These are phyloP conservation scores for Sphaerodactylus townsendi DNA, from an alignment of 2,113 vertebrate species.

Conservation along the genomic window DNA sequence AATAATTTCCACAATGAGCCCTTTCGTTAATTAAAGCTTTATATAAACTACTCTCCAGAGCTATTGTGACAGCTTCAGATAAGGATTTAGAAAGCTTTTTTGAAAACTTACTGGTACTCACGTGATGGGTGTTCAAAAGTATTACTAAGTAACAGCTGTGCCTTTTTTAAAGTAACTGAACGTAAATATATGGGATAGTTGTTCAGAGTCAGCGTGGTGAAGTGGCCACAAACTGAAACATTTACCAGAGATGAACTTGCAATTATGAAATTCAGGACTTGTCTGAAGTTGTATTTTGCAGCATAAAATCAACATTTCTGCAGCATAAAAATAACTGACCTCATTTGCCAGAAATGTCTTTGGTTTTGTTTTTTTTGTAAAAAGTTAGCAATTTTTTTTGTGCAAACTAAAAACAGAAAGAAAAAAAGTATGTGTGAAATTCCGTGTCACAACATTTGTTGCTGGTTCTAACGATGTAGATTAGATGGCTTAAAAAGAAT, in stretches of 20 bases:
- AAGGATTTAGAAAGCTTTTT: conserved; percentile 46
- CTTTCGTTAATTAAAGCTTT: background rate
- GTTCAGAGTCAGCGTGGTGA: too few relatives aligned
- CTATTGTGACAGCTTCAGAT: background rate
- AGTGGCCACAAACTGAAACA: too few relatives aligned
- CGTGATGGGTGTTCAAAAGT: background rate
- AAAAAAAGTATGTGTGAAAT: background rate
- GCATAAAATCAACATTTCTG: too few relatives aligned
- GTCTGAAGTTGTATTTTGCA: too few relatives aligned
- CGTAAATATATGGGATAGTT: background rate
- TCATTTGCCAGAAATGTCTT: too few relatives aligned
- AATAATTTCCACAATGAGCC: background rate
- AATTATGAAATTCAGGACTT: too few relatives aligned
- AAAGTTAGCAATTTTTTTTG: too few relatives aligned
- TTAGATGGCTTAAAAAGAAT: background rate
- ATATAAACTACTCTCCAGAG: conserved; percentile 26
- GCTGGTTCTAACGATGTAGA: background rate
- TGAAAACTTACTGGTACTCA: conserved; percentile 16
- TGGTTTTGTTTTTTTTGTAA: too few relatives aligned
- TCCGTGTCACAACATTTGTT: background rate
- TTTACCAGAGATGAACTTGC: too few relatives aligned
- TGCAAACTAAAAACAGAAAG: too few relatives aligned
- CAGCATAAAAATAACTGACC: too few relatives aligned
- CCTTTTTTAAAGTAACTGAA: background rate
- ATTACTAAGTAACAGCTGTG: background rate